Evolutionary conservation across 2,888 invertebrate species (phyloP), one percentile per base, ranked within the genome.

Genomic region (Adelognathus sp.): DNA sequence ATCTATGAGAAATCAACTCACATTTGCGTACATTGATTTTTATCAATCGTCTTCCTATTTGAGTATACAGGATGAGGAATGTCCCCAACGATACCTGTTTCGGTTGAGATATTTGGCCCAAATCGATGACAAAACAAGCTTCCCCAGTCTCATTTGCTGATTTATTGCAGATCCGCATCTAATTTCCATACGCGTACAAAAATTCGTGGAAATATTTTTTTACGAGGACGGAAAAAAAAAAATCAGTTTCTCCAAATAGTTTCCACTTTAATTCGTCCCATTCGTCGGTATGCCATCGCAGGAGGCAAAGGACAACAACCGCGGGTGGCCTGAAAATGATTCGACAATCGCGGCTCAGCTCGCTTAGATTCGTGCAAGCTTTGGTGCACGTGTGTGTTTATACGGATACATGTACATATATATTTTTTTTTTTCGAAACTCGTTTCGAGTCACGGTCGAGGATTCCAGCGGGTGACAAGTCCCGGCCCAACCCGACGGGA

Each of bases 401-500:
- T 46, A 64, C 21, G 11, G 50, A 31, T 16, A 44, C 31, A 77
- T 52, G 56, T 33, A 56, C 29, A 29, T 39, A 5, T 31, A 21
- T 52, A 39, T 66, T 27, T 29, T 50, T 72, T 66, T 71, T 66
- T 66, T 52, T 50, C n/a, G 54, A 79, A 79, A 79, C 79, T 75
- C 63, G 79, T 79, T 79, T 75, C 33, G 41, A 76, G 79, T 75
- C 79, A 67, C 71, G 67, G 36, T 67, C 61, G 71, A 75, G n/a
- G 71, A 79, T 79, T 79, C 79, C 75, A 63, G 67, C 39, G 79
- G 79, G 54, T 79, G 79, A 79, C 79, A 79, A 61, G 79, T 75
- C 56, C 75, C 41, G 79, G 75, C 74, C 71, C 54, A 61, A 66
- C 78, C 70, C 75, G 66, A 56, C 79, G 79, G 79, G 79, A 79